These are phyloP conservation scores for Microctonus hyperodae DNA, from an alignment of 2,888 invertebrate species.

Conservation along the genomic window DNA sequence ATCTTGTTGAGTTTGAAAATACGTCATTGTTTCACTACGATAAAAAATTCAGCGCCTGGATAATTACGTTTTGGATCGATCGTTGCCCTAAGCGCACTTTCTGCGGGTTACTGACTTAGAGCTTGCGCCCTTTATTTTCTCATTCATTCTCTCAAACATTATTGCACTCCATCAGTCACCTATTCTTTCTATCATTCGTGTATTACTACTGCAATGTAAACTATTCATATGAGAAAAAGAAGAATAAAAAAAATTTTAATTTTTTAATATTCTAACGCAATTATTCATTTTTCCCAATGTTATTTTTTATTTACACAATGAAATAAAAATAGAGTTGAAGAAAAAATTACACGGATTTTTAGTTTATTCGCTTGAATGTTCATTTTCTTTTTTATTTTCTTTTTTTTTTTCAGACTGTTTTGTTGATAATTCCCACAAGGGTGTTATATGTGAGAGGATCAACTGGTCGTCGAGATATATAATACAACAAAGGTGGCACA, in stretches of 20 bases:
- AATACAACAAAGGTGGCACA: background rate
- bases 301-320: background rate
- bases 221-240: background rate
- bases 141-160: slow-evolving; percentile 14
- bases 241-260: background rate
- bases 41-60: slow-evolving; percentile 72
- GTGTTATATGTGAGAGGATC: background rate
- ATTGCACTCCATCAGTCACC: background rate
- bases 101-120: slow-evolving; percentile 52
- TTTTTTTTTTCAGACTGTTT: background rate
- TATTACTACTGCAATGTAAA: too few relatives aligned
- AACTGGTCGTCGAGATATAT: background rate
- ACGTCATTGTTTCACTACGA: slow-evolving; percentile 71
- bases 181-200: too few relatives aligned
- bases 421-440: background rate
- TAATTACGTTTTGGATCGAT: slow-evolving; percentile 69
- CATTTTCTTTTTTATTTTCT: background rate
- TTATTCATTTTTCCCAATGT: too few relatives aligned
- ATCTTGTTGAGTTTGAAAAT: slow-evolving; percentile 73
- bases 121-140: slow-evolving; percentile 25
- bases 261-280: background rate
- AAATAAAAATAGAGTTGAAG: background rate
- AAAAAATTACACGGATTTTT: background rate
- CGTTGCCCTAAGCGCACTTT: slow-evolving; percentile 56
- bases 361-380: background rate